Evolutionary conservation across 1,140 invertebrate genomes (phyloP).

Genomic region (Penaeus indicus): DNA sequence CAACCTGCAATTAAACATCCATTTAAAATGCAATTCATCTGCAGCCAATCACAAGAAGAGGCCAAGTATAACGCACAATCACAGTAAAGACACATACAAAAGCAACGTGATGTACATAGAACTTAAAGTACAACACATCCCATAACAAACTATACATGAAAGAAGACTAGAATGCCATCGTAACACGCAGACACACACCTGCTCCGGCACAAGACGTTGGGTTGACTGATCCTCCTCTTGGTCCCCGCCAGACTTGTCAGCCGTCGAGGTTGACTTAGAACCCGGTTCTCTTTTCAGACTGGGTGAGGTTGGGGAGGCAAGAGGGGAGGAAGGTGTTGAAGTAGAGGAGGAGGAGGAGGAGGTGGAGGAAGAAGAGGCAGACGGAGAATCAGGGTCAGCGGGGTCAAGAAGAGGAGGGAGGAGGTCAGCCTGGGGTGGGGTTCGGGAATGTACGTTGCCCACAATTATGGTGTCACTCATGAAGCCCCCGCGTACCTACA

Average conservation of each 20-base stretch:
- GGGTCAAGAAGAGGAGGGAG: constrained; percentile 37
- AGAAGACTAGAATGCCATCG: not conserved
- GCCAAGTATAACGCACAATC: too few relatives aligned
- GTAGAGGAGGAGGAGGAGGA: constrained; percentile 26
- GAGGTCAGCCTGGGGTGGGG: constrained; percentile 47
- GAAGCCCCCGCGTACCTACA: constrained; percentile 67
- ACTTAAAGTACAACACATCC: not conserved
- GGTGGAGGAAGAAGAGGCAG: constrained; percentile 23
- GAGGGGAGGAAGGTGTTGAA: constrained; percentile 32
- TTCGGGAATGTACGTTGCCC: constrained; percentile 64
- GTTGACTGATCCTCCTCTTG: constrained; percentile 57
- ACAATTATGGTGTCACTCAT: constrained; percentile 65
- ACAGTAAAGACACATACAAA: too few relatives aligned
- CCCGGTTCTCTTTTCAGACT: constrained; percentile 17
- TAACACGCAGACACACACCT: constrained; percentile 41
- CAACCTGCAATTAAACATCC: constrained; percentile 35
- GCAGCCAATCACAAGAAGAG: too few relatives aligned
- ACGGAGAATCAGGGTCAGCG: constrained; percentile 18
- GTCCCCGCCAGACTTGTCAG: constrained; percentile 4
- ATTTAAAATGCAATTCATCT: not conserved
- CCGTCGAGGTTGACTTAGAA: constrained; percentile 6
- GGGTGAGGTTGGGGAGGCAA: constrained; percentile 23
- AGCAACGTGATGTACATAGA: too few relatives aligned
- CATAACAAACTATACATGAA: not conserved
- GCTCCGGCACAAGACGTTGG: constrained; percentile 51